Percentiles rank a stretch among this genome's conserved stretches.
phyloP scores from a whole-genome alignment of 2,888 invertebrate genomes.

The Hemaris fuciformis region DNA sequence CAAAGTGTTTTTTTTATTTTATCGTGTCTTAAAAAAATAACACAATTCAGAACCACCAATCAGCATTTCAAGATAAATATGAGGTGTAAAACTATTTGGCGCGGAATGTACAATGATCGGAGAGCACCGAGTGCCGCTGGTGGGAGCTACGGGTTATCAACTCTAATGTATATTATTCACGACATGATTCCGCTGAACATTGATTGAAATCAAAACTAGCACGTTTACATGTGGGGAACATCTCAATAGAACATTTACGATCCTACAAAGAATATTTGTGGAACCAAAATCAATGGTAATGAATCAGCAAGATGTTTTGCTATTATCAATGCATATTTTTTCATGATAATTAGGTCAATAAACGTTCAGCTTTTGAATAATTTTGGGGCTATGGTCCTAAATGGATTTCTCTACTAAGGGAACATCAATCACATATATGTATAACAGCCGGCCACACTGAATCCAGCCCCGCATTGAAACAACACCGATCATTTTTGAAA shows the following conservation, averaged over 20 bases:
- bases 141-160: background rate
- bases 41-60: background rate
- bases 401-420: background rate
- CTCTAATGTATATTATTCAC: background rate
- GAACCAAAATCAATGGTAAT: background rate
- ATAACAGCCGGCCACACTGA: slow-evolving; percentile 4
- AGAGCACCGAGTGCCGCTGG: background rate
- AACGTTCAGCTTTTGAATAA: background rate
- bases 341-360: background rate
- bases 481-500: background rate
- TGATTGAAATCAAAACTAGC: background rate
- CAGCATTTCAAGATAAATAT: background rate
- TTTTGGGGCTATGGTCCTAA: background rate
- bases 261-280: background rate
- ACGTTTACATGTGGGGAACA: background rate
- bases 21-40: no score
- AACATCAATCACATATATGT: background rate
- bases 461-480: background rate
- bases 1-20: no score
- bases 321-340: background rate
- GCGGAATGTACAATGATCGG: background rate
- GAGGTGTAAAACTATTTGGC: background rate
- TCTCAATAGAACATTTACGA: no score
- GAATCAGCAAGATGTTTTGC: no score
- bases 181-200: background rate